These are phyloP conservation scores for Drosophila subquinaria DNA, from an alignment of 2,888 invertebrate genomes.

Conservation along the genomic window DNA sequence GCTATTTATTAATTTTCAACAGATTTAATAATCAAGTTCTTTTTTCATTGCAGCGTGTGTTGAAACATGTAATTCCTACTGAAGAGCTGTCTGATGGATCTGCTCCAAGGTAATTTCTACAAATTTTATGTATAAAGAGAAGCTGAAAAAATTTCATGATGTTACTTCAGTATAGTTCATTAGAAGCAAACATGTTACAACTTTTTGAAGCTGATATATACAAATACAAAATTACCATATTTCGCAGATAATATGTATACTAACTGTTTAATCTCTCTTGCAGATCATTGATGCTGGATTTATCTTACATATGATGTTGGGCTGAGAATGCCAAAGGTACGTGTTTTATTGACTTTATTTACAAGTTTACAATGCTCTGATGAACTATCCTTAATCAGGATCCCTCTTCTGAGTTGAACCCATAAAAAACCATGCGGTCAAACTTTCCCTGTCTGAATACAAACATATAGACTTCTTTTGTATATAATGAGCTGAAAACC, in stretches of 20 bases:
- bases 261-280: constrained; percentile 10
- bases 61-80: not conserved
- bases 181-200: constrained; percentile 77
- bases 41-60: constrained; percentile 18
- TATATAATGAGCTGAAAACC: constrained; percentile 1
- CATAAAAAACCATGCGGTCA: constrained; percentile 70
- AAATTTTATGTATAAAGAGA: not conserved
- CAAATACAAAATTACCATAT: no score
- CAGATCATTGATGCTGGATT: constrained; percentile 1
- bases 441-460: constrained; percentile 61
- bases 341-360: not conserved
- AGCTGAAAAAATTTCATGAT: constrained; percentile 51
- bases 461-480: not conserved
- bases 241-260: not conserved
- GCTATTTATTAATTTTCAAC: fast-evolving
- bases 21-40: not conserved
- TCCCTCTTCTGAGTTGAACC: constrained; percentile 79
- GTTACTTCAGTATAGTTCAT: constrained; percentile 78
- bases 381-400: constrained; percentile 68
- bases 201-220: constrained; percentile 66
- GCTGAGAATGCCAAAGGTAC: constrained; percentile 14
- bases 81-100: not conserved
- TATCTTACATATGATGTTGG: not conserved
- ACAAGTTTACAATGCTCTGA: constrained; percentile 34
- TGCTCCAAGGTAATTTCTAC: constrained; percentile 24